Conservation (phyloP, 2,888 invertebrate species). For the Heteromyza rotundicornis region DNA sequence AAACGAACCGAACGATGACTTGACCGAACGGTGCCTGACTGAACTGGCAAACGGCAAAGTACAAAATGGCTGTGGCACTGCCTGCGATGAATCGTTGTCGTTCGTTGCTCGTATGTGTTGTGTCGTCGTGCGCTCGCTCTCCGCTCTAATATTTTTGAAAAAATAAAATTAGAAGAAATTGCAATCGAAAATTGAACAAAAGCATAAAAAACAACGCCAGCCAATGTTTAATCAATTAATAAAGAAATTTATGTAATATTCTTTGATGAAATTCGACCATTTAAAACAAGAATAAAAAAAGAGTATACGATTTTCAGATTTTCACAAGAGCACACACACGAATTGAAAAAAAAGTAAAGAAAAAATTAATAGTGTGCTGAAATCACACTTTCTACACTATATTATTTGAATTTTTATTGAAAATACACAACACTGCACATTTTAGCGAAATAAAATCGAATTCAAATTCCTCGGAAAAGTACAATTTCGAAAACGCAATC, state of each 20-base stretch:
- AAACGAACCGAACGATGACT: too few relatives aligned
- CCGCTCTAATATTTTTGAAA: constrained; percentile 23
- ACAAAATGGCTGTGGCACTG: constrained; percentile 46
- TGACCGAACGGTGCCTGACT: too few relatives aligned
- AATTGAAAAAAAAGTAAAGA: neutral
- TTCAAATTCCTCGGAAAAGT: neutral
- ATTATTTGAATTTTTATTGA: constrained; percentile 3
- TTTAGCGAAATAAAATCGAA: neutral
- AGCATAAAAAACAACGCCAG: constrained; percentile 1
- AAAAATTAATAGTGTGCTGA: neutral
- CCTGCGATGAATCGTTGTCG: constrained; percentile 43
- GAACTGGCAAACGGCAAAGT: constrained; percentile 28
- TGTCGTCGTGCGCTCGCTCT: constrained; percentile 37
- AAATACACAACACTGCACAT: neutral
- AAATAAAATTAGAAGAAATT: neutral
- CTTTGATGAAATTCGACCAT: neutral
- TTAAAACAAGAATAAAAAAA: too few relatives aligned
- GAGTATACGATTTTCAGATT: constrained; percentile 20
- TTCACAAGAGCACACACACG: constrained; percentile 14
- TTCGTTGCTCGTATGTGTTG: constrained; percentile 45
- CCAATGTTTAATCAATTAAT: constrained; percentile 14
- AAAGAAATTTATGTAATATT: constrained; percentile 10
- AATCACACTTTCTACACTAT: neutral
- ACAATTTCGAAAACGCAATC: constrained; percentile 15
- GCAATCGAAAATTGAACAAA: neutral